Evolutionary conservation across 2,797 vertebrate species (phyloP), one percentile per base, ranked within the genome.

Genomic region (Chaetodon trifasciatus): DNA sequence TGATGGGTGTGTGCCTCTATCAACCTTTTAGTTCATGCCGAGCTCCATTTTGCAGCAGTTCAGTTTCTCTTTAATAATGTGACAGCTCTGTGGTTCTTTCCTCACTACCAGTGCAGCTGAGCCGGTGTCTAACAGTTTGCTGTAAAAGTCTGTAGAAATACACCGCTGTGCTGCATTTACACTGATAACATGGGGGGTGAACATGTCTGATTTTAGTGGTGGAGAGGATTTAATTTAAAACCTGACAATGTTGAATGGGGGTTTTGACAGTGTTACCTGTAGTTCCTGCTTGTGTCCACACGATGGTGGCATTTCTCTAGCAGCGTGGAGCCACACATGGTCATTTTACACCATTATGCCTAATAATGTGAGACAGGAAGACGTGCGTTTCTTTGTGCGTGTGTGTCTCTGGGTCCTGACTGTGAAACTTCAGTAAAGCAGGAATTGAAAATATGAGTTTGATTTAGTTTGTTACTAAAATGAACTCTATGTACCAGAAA

Each of bases 321-420:
- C 77, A 75, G 74, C 39, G 17, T 46, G 55, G 24, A 77, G 69
- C 83, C 74, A 58, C 86, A 66, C 65, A 49, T 32, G 79, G 80
- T 91, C 70, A 57, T 85, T 88, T 86, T 83, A 84, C 89, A 91
- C 91, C 85, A 46, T 58, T 88, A 86, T 91, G 88, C 90, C 92
- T 92, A 84, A 79, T 60, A 85, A 72, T 90, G 86, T 85, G 87
- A 91, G 84, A 71, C 58, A 58, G 76, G 57, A 76, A 70, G 70
- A 37, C 16, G 37, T 66, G 15, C 50, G 16, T 69, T 65, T 61
- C 24, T 52, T 12, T 50, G 52, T 67, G 37, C 58, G 16, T 56
- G 39, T 68, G 39, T 67, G 40, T 82, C 8, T 82, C 21, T 82
- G 82, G 39, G 58, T 86, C 81, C 74, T 83, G 87, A 92, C 85